A percentile compares a stretch with the other conserved stretches of the same genome.
Conservation (phyloP, 2,797 vertebrate species). For the Paramormyrops hopkinsi region DNA sequence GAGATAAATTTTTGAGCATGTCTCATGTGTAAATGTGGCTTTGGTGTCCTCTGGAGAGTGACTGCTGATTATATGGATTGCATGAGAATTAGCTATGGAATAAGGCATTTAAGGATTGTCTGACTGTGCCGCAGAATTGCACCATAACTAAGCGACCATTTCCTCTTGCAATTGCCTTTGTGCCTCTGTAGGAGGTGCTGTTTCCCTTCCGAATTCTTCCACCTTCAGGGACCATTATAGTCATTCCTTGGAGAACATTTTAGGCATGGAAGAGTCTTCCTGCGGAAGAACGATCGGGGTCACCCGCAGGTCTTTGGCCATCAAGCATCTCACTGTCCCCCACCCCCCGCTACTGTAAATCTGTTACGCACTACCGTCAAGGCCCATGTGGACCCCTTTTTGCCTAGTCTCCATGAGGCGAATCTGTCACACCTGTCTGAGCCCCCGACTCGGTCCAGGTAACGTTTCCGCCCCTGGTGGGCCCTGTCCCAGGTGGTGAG, state of each 20-base stretch:
- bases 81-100: neutral
- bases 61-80: neutral
- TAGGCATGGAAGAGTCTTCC: neutral
- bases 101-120: neutral
- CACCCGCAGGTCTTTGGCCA: neutral
- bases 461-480: conserved; percentile 53
- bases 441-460: conserved; percentile 16
- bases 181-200: neutral
- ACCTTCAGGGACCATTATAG: neutral
- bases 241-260: neutral
- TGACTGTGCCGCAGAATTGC: neutral
- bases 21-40: neutral
- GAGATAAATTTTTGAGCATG: neutral
- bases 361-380: neutral
- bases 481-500: conserved; percentile 37
- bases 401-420: neutral
- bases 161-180: neutral
- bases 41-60: neutral
- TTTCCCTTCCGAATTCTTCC: neutral
- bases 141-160: neutral
- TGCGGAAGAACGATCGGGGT: neutral
- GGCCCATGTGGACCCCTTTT: neutral
- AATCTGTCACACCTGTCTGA: neutral
- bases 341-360: neutral
- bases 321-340: neutral